phyloP scores from a whole-genome alignment of 2,888 invertebrate genomes.

The Pandemis heparana region DNA sequence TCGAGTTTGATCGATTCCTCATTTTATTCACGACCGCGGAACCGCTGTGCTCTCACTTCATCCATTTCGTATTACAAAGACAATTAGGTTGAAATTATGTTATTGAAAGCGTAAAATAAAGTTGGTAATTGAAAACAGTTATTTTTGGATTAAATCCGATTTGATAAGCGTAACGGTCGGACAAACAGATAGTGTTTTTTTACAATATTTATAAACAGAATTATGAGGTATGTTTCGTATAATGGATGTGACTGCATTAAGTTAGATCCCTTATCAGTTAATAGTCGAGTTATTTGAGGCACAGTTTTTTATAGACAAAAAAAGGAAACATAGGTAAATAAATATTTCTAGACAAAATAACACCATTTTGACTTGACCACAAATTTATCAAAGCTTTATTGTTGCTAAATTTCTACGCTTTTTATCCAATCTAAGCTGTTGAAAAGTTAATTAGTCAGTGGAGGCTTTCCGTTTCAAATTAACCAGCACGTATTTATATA shows the following conservation, averaged over 20 bases:
- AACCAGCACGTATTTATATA: too few relatives aligned
- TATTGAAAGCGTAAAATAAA: background rate
- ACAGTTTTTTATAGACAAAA: too few relatives aligned
- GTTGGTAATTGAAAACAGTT: conserved; percentile 16
- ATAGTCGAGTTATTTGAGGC: too few relatives aligned
- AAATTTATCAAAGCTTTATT: too few relatives aligned
- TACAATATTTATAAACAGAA: conserved; percentile 33
- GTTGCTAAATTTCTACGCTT: too few relatives aligned
- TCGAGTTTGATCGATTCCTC: conserved; percentile 38
- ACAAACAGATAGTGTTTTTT: conserved; percentile 28
- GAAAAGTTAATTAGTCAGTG: too few relatives aligned
- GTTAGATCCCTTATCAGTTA: conserved; percentile 15
- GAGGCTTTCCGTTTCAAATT: too few relatives aligned
- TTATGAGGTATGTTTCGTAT: conserved; percentile 35
- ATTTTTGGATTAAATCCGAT: conserved; percentile 21
- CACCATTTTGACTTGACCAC: too few relatives aligned
- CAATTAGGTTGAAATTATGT: background rate
- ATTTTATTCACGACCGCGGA: conserved; percentile 23
- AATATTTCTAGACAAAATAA: too few relatives aligned
- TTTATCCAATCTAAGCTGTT: too few relatives aligned
- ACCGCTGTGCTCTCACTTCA: conserved; percentile 7
- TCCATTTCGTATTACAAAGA: background rate
- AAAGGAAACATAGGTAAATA: too few relatives aligned
- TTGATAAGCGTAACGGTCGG: conserved; percentile 40
- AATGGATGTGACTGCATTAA: conserved; percentile 34